Conservation (phyloP, 2,888 invertebrate genomes). For the Calephelis perditalis region DNA sequence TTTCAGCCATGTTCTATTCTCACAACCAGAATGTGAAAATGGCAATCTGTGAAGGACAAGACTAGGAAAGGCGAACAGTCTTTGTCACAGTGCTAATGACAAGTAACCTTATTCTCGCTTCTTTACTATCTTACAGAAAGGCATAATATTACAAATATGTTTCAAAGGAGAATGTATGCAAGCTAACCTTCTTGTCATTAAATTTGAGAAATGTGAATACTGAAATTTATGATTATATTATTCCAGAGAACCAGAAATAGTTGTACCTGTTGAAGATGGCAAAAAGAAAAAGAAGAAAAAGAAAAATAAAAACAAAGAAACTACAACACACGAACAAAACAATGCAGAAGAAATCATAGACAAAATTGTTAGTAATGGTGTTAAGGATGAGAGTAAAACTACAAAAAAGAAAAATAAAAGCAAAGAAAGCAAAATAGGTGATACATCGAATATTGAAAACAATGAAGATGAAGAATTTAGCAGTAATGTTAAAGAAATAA, state of each 20-base stretch:
- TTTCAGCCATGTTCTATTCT: too few species aligned
- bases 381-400: slow-evolving; percentile 20
- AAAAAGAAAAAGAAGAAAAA: slow-evolving; percentile 63
- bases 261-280: slow-evolving; percentile 47
- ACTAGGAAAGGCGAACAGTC: too few species aligned
- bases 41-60: too few species aligned
- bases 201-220: too few species aligned
- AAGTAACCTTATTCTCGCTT: too few species aligned
- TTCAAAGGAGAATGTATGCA: too few species aligned
- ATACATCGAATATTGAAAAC: slow-evolving; percentile 17
- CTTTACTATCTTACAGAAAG: too few species aligned
- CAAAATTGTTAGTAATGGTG: slow-evolving; percentile 20
- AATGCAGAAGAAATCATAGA: slow-evolving; percentile 33
- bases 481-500: slow-evolving; percentile 3
- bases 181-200: too few species aligned
- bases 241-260: slow-evolving; percentile 56
- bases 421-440: slow-evolving; percentile 21
- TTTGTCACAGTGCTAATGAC: too few species aligned
- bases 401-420: slow-evolving; percentile 26
- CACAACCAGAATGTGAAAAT: too few species aligned
- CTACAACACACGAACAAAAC: slow-evolving; percentile 24
- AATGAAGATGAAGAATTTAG: slow-evolving; percentile 12
- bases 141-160: too few species aligned
- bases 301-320: slow-evolving; percentile 51
- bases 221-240: neutral